Evolutionary conservation across 2,797 vertebrate species (phyloP).

Genomic region (Urosaurus nigricauda): DNA sequence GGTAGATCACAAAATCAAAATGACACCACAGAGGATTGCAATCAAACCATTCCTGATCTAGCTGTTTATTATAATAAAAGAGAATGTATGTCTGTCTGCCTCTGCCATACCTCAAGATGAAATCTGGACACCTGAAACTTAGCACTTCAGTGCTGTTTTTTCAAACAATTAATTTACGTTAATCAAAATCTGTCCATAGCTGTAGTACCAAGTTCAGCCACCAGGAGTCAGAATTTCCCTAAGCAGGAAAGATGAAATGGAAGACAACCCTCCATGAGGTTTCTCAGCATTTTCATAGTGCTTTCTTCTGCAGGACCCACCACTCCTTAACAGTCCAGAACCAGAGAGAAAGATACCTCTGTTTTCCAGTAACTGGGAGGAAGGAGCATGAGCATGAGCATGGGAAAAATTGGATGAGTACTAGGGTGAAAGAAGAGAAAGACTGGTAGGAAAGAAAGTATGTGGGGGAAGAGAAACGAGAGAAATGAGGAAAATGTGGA

Average conservation of each 20-base stretch:
- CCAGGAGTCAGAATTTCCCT: background rate
- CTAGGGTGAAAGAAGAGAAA: background rate
- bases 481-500: too few relatives aligned
- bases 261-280: too few relatives aligned
- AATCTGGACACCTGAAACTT: background rate
- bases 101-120: background rate
- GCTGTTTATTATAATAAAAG: background rate
- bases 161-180: background rate
- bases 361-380: background rate
- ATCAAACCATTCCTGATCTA: background rate
- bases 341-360: background rate
- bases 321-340: too few relatives aligned
- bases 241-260: background rate
- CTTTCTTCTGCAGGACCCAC: too few relatives aligned
- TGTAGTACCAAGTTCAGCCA: background rate
- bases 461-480: too few relatives aligned
- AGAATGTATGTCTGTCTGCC: background rate
- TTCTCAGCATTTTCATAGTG: too few relatives aligned
- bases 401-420: background rate
- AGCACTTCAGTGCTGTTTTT: background rate
- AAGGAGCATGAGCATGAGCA: background rate
- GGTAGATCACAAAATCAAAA: background rate
- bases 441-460: too few relatives aligned
- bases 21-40: background rate
- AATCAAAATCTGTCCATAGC: background rate